A percentile compares a stretch with the other conserved stretches of the same genome.
Evolutionary conservation across 2,113 vertebrate species (phyloP).

Genomic region (Cyphomyrus discorhynchus): DNA sequence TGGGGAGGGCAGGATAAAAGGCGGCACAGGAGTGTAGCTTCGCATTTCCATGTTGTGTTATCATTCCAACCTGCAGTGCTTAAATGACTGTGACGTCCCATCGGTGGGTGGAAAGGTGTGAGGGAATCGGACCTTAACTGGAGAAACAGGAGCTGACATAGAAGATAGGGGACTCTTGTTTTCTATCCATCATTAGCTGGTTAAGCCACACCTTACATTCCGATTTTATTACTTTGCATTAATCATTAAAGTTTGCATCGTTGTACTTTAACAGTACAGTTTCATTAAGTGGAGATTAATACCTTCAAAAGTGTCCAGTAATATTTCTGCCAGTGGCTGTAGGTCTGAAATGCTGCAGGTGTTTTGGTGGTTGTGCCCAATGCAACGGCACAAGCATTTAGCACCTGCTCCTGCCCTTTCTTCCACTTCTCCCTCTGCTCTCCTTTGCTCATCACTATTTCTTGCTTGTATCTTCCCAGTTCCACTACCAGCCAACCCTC

Average conservation of each 20-base stretch:
- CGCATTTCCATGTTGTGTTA: conserved; percentile 1
- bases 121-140: not conserved
- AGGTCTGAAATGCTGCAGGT: not conserved
- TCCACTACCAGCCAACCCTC: not conserved
- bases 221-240: not conserved
- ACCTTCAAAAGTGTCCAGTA: not conserved
- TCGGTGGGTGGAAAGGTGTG: not conserved
- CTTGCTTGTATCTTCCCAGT: not conserved
- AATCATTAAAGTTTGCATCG: not conserved
- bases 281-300: not conserved
- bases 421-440: not conserved
- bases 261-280: not conserved
- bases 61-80: not conserved
- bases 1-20: not conserved
- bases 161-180: not conserved
- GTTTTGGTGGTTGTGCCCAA: not conserved
- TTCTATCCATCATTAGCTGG: not conserved
- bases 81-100: not conserved
- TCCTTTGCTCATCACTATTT: not conserved
- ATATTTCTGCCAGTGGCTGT: not conserved
- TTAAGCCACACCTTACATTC: not conserved
- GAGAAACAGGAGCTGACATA: not conserved
- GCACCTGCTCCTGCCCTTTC: not conserved
- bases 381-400: not conserved
- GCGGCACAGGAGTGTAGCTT: not conserved